Base-by-base conservation (phyloP, 2,113 vertebrate genomes). In the Xiphophorus couchianus region DNA sequence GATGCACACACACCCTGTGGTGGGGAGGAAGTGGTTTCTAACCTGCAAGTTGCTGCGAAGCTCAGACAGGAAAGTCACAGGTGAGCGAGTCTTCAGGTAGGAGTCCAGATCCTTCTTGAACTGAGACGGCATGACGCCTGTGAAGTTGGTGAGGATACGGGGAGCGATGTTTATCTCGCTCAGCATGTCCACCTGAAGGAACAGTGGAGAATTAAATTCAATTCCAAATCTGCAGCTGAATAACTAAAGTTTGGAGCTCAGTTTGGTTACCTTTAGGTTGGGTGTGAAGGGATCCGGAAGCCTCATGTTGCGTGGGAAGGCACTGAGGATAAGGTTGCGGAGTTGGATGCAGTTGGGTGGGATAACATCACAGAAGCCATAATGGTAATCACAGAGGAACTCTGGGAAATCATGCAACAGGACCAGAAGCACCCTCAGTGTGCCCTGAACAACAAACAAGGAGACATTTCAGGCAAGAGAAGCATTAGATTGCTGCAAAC, bases 21-120 rank as follows among this genome's bases (percentile, higher is more conserved):
- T 37, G 0, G 2, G 35, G 35, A 37, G 35, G 35, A 10, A 1
- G 10, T 12, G 22, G 25, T 61, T 37, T 10, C 28, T 13, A 89
- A 99, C 98, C 94, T 99, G 98, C 77, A 99, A 91, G 90, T 99
- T 99, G 94, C 98, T 99, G 83, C 98, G 97, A 66, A 99, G 91
- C 89, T 99, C 98, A 1, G 98, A 99, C 30, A 99, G 90, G 90
- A 99, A 99, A 10, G 98, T 99, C 83, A 99, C 98, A 0, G 98
- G 98, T 3, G 98, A 99, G 2, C 98, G 96, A 0, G 98, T 99
- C 95, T 99, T 99, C 84, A 99, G 96, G 91, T 99, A 99, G 0
- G 98, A 99, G 93, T 99, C 98, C 95, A 99, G 90, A 79, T 99
- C 98, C 91, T 99, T 99, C 93, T 99, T 99, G 93, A 99, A 99